Base-by-base conservation (phyloP, 1,140 invertebrate genomes). In the Drosophila leontia region DNA sequence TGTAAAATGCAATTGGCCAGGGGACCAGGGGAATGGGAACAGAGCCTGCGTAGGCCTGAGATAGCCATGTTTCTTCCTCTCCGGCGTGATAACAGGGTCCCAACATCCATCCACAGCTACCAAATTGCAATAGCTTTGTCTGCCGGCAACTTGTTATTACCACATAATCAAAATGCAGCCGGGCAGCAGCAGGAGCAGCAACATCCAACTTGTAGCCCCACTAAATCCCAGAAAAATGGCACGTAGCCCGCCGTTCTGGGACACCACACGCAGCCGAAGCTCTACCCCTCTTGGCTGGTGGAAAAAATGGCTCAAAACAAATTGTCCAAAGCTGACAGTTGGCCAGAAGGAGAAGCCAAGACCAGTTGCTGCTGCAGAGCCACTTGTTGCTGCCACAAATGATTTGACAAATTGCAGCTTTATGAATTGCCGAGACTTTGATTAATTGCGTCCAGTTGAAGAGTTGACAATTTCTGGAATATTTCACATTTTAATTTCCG, bases 381-480 rank as follows among this genome's bases (percentile, higher is more conserved):
- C 71, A 72, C 71, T 75, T 75, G 74, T 62, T 58, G 63, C 74
- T 39, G 74, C 55, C 50, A 65, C 78, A 78, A 83, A 80, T 81
- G 72, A 88, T 88, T 88, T 90, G 85, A 90, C 85, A 90, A 90
- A 90, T 90, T 85, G 85, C 85, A 79, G 68, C 74, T 90, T 90
- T 90, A 90, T 90, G 85, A 81, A 90, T 85, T 75, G 70, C 61
- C 47, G 57, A 42, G 41, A 58, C 48, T 59, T 70, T 88, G 85
- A 90, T 90, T 90, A 90, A 90, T 85, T 82, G 78, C 57, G 63
- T 42, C 42, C 29, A 74, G 85, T 85, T 91, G 78, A 85, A 85
- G 75, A 75, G 82, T 76, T 85, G 81, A 90, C 81, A 90, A 90
- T 80, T 76, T 65, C 51, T 59, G 57, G 45, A 61, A 85, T 85